Evolutionary conservation across 2,797 vertebrate species (phyloP).

Genomic region (Chrysolophus pictus): DNA sequence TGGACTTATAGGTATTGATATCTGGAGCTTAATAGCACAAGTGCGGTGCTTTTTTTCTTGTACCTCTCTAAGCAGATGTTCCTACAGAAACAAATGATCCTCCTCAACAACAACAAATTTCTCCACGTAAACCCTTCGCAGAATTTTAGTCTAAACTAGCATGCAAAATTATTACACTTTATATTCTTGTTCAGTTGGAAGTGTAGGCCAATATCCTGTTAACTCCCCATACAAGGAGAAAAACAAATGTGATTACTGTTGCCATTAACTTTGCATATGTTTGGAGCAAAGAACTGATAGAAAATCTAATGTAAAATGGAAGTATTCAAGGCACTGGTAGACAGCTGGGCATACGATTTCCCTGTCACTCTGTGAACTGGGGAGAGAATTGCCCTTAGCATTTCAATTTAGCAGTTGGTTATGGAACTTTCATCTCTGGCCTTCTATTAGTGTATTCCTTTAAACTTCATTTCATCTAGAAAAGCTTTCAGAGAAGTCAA

Average conservation of each 20-base stretch:
- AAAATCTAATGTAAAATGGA: not conserved
- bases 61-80: not conserved
- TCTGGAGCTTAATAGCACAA: not conserved
- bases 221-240: not conserved
- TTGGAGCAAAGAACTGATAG: not conserved
- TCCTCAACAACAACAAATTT: not conserved
- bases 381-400: not conserved
- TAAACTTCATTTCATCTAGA: not conserved
- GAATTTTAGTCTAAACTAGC: not conserved
- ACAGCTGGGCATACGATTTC: not conserved
- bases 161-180: not conserved
- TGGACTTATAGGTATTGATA: not conserved
- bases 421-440: not conserved
- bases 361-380: not conserved
- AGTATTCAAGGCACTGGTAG: not conserved
- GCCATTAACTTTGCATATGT: not conserved
- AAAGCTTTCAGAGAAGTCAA: not conserved
- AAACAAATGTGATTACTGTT: not conserved
- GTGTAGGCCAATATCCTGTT: not conserved
- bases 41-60: not conserved
- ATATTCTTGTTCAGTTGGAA: not conserved
- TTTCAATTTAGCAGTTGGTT: not conserved
- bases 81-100: not conserved
- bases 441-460: not conserved
- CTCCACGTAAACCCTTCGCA: not conserved